Evolutionary conservation across 2,888 invertebrate genomes (phyloP).

Genomic region (Coelinius sp.): DNA sequence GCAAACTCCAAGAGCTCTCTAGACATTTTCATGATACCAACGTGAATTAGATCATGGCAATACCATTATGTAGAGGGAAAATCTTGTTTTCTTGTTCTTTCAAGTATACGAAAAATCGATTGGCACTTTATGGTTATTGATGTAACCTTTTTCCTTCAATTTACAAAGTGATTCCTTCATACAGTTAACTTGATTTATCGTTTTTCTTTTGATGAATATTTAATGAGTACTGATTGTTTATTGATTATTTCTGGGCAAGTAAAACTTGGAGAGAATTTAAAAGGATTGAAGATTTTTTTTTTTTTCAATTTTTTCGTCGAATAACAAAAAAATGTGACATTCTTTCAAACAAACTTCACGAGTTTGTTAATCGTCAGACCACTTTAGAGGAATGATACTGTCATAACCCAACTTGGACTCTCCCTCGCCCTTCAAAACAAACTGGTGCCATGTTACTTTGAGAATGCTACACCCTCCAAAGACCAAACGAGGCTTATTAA

Average conservation of each 20-base stretch:
- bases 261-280: not conserved
- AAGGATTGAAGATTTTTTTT: too few relatives aligned
- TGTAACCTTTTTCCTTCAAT: conserved; percentile 5
- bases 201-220: conserved; percentile 2
- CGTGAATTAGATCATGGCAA: not conserved
- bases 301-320: too few relatives aligned
- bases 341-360: not conserved
- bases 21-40: conserved; percentile 3
- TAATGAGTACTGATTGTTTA: not conserved
- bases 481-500: conserved; percentile 23
- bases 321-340: not conserved
- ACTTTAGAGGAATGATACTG: conserved; percentile 23
- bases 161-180: not conserved
- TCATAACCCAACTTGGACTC: conserved; percentile 14
- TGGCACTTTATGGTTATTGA: conserved; percentile 2
- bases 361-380: conserved; percentile 29
- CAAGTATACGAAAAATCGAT: conserved; percentile 4
- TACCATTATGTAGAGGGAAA: not conserved
- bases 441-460: conserved; percentile 11
- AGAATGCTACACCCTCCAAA: conserved; percentile 20
- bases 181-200: not conserved
- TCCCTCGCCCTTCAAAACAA: conserved; percentile 3
- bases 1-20: not conserved
- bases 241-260: not conserved
- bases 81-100: not conserved